Conservation (phyloP, 2,797 vertebrate genomes). For the Vireo griseus region DNA sequence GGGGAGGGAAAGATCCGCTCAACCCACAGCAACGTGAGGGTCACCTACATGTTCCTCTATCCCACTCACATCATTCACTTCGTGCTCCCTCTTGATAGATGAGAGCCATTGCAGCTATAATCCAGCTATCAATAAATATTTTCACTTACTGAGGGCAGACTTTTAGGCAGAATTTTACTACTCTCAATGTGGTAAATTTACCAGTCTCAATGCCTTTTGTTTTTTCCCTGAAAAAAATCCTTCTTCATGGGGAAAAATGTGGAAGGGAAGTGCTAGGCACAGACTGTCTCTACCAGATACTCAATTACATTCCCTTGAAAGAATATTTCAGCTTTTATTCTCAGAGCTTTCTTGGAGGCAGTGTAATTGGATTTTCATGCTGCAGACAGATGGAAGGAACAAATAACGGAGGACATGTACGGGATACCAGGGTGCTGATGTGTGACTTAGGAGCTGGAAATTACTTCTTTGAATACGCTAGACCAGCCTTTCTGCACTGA, state of each 20-base stretch:
- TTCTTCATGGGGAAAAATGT: neutral
- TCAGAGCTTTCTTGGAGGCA: neutral
- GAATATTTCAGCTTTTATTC: neutral
- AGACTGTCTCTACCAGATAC: neutral
- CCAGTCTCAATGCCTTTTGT: neutral
- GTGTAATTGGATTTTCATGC: neutral
- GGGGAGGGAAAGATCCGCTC: neutral
- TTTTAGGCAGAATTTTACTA: neutral
- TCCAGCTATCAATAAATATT: neutral
- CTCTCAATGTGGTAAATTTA: neutral
- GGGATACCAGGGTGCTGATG: neutral
- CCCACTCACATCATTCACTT: neutral
- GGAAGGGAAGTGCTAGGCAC: neutral
- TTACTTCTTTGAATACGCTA: rapidly evolving
- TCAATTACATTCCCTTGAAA: neutral
- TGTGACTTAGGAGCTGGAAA: neutral
- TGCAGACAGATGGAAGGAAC: neutral
- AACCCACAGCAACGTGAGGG: rapidly evolving
- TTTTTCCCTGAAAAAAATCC: neutral
- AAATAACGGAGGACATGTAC: neutral
- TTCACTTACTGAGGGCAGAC: neutral
- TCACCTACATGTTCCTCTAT: neutral
- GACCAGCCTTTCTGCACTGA: neutral
- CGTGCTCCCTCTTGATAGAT: rapidly evolving
- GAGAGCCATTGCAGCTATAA: neutral